A percentile compares a stretch with the other conserved stretches of the same genome.
Evolutionary conservation across 2,113 vertebrate genomes (phyloP).

Genomic region (Smithornis capensis): DNA sequence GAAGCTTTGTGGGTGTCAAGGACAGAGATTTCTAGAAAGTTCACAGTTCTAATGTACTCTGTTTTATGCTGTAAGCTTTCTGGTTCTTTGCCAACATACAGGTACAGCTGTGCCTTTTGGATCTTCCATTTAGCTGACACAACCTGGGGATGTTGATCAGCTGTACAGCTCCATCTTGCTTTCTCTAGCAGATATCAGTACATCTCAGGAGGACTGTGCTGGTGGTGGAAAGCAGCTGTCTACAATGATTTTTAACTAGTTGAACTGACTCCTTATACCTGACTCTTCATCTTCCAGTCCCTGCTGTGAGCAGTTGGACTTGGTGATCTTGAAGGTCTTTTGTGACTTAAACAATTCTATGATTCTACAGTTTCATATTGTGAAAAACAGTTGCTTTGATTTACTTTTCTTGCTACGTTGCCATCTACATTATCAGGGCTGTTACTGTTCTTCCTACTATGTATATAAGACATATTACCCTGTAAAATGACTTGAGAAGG

Average conservation of each 20-base stretch:
- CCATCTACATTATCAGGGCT: not conserved
- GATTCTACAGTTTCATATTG: not conserved
- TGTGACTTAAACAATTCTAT: not conserved
- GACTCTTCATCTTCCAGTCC: not conserved
- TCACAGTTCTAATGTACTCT: not conserved
- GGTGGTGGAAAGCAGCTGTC: not conserved
- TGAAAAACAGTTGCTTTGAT: not conserved
- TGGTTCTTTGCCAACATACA: not conserved
- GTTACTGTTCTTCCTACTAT: not conserved
- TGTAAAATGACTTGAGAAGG: not conserved
- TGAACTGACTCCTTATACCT: not conserved
- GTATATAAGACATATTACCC: not conserved
- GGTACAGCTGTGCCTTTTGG: not conserved
- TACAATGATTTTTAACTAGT: not conserved
- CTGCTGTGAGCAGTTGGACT: not conserved
- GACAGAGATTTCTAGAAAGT: not conserved
- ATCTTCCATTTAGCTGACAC: not conserved
- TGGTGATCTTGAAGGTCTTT: not conserved
- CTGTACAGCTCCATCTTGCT: not conserved
- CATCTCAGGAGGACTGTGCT: too few relatives aligned
- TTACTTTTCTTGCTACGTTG: not conserved
- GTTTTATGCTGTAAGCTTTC: not conserved
- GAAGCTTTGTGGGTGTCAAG: not conserved
- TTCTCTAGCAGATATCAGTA: not conserved
- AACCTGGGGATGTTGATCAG: not conserved